Percentiles rank a stretch among this genome's conserved stretches.
Conservation (phyloP, 2,888 invertebrate genomes). For the Oscheius myriophilus region DNA sequence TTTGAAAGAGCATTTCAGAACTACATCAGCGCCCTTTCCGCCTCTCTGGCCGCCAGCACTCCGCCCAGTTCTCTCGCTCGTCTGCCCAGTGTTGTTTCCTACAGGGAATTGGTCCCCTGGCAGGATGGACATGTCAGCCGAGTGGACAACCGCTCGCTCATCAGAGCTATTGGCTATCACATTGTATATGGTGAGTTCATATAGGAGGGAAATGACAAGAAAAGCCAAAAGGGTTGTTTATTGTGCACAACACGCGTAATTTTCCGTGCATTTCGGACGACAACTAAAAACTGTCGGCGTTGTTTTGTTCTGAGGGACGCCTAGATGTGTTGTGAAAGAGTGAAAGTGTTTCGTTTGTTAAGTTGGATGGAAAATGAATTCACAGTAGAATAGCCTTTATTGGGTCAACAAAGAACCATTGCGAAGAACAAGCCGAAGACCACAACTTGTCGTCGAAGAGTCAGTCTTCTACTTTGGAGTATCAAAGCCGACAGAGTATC, state of each 20-base stretch:
- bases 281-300: too few species aligned
- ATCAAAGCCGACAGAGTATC: too few species aligned
- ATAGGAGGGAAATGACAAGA: neutral
- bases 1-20: slow-evolving; percentile 14
- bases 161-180: slow-evolving; percentile 65
- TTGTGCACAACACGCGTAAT: neutral
- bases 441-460: too few species aligned
- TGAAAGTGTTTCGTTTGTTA: too few species aligned
- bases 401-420: too few species aligned
- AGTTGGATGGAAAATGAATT: too few species aligned
- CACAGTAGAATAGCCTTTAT: too few species aligned
- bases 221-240: neutral
- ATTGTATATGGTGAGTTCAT: slow-evolving; percentile 52
- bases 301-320: too few species aligned
- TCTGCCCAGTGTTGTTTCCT: slow-evolving; percentile 46
- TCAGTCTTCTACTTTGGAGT: too few species aligned
- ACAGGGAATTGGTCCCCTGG: slow-evolving; percentile 66
- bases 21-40: slow-evolving; percentile 20
- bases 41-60: neutral
- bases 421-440: too few species aligned
- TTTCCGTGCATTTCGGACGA: too few species aligned
- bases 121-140: slow-evolving; percentile 47
- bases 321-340: too few species aligned
- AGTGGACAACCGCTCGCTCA: slow-evolving; percentile 55
- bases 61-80: slow-evolving; percentile 32